These are phyloP conservation scores for Onchidella celtica DNA, from an alignment of 2,888 invertebrate species.

Conservation along the genomic window DNA sequence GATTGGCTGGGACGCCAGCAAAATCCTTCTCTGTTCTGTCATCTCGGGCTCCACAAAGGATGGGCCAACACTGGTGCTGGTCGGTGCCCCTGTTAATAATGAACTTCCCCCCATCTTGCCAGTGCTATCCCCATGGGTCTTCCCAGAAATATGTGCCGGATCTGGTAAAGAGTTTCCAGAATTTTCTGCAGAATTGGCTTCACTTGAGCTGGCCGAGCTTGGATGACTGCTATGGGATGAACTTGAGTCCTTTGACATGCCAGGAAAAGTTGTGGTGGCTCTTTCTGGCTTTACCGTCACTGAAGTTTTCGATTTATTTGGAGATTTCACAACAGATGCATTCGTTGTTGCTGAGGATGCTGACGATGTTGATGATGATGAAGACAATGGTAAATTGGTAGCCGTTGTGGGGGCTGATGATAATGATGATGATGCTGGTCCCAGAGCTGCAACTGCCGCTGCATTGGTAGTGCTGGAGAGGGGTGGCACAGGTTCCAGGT, in stretches of 20 bases:
- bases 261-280: background rate
- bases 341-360: slow-evolving; percentile 25
- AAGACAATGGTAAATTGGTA: background rate
- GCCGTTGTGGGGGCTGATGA: background rate
- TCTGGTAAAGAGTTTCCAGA: slow-evolving; percentile 42
- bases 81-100: background rate
- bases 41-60: slow-evolving; percentile 55
- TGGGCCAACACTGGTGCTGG: slow-evolving; percentile 25
- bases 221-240: slow-evolving; percentile 10
- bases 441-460: background rate
- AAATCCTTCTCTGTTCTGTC: slow-evolving; percentile 62
- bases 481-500: slow-evolving; percentile 56
- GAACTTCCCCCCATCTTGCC: background rate
- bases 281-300: background rate
- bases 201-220: slow-evolving; percentile 20
- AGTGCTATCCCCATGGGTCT: background rate
- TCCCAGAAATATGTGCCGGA: background rate
- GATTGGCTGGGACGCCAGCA: slow-evolving; percentile 72
- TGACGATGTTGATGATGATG: slow-evolving; percentile 39
- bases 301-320: background rate
- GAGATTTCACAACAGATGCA: slow-evolving; percentile 24
- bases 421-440: background rate
- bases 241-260: background rate
- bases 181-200: slow-evolving; percentile 36
- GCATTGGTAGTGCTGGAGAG: slow-evolving; percentile 4